Base-by-base conservation (phyloP, 2,888 invertebrate genomes). In the Coelinius sp. region DNA sequence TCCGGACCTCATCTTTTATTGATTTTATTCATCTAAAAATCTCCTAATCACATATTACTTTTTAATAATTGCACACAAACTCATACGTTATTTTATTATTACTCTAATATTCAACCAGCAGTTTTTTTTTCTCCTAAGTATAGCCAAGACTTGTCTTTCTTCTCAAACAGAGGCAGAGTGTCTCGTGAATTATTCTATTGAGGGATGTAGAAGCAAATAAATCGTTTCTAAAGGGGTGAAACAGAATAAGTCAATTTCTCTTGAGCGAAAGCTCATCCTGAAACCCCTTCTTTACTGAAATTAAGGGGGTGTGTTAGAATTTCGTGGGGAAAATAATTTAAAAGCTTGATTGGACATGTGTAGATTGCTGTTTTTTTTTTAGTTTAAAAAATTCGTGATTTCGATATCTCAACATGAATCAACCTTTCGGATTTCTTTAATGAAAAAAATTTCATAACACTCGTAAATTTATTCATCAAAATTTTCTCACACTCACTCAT, bases 31-130 rank as follows among this genome's bases (percentile, higher is more conserved):
- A 66, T 66, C 66, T n/a, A 66, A 49, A 66, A 67, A 66, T 69
- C 52, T 49, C 24, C 49, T 71, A 74, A 66, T 74, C 66, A 68
- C 62, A 71, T 65, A 69, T 70, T 49, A 66, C 44, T 69, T 69
- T 59, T 62, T 71, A 59, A 71, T 67, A 68, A 62, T 67, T 73
- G 17, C 69, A 59, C 67, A 70, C 52, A 53, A 53, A 63, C n/a
- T 46, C 49, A 24, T 68, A 62, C 46, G 17, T 68, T 10, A 44
- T 68, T 68, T 53, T n/a, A n/a, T 68, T 68, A 52, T 62, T 12
- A 35, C 17, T 46, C 35, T 35, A 44, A 4, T 35, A 63, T 25
- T 59, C 35, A 53, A 25, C 65, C 35, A 27, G 63, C 65, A 65
- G 25, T 44, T 64, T 53, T 8, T 17, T 63, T 53, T 67, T 17